Evolutionary conservation across 2,888 invertebrate genomes (phyloP).

Genomic region (Meliscaeva auricollis): DNA sequence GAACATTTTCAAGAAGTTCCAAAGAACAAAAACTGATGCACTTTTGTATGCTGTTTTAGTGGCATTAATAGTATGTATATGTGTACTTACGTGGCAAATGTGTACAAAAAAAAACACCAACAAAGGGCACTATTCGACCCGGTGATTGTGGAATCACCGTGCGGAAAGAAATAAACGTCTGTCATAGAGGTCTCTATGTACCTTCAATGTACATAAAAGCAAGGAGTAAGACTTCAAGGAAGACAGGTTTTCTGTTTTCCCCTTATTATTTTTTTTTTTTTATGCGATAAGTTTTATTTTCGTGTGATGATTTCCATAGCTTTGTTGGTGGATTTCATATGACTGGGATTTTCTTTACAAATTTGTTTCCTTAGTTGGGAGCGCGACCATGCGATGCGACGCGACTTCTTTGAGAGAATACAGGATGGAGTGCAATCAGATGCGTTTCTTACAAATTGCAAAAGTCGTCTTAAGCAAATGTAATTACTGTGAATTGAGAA

Average conservation of each 20-base stretch:
- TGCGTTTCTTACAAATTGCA: constrained; percentile 56
- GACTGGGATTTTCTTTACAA: constrained; percentile 53
- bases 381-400: neutral
- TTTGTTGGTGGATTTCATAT: constrained; percentile 32
- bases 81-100: neutral
- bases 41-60: constrained; percentile 42
- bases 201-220: constrained; percentile 10
- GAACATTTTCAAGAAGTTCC: constrained; percentile 1
- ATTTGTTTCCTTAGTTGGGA: constrained; percentile 11
- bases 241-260: constrained; percentile 50
- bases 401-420: no score
- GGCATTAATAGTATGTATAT: neutral
- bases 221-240: constrained; percentile 11
- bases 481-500: constrained; percentile 29
- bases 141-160: constrained; percentile 44
- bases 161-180: constrained; percentile 52
- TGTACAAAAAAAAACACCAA: constrained; percentile 28
- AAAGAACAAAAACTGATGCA: constrained; percentile 59
- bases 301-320: constrained; percentile 59
- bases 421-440: constrained; percentile 35
- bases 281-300: constrained; percentile 42
- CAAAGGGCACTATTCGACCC: constrained; percentile 30
- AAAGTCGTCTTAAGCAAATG: constrained; percentile 44
- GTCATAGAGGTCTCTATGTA: neutral
- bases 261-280: constrained; percentile 9